A percentile compares a stretch with the other conserved stretches of the same genome.
phyloP scores from a whole-genome alignment of 2,888 invertebrate genomes.

The Lasioglossum marginatum region DNA sequence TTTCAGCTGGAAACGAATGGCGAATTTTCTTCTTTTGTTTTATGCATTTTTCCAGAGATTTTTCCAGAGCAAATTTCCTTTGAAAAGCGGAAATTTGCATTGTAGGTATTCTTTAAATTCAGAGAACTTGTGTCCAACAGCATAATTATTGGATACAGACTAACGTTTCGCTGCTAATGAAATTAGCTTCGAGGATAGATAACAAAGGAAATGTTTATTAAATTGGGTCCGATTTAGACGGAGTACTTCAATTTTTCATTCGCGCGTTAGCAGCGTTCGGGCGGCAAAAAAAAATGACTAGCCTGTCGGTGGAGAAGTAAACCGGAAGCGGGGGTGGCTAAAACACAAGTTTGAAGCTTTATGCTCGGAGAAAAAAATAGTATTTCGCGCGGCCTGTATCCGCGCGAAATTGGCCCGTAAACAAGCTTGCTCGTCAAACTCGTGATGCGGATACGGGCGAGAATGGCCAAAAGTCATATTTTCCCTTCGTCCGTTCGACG shows the following conservation, averaged over 20 bases:
- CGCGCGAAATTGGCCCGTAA: constrained; percentile 70
- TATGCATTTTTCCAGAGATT: neutral
- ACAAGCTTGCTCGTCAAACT: constrained; percentile 72
- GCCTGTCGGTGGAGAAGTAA: constrained; percentile 23
- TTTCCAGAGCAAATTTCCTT: neutral
- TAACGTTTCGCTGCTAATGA: neutral
- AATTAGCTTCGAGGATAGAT: neutral
- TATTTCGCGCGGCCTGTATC: constrained; percentile 66
- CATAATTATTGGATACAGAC: neutral
- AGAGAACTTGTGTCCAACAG: no score
- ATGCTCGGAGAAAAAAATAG: constrained; percentile 59
- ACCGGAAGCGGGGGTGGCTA: constrained; percentile 41
- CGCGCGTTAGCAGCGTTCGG: constrained; percentile 18
- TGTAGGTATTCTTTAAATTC: no score
- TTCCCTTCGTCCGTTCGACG: constrained; percentile 51
- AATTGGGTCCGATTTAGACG: neutral
- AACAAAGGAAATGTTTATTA: neutral
- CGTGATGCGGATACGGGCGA: constrained; percentile 65
- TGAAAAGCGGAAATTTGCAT: no score
- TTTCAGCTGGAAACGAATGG: neutral
- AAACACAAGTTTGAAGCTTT: constrained; percentile 63
- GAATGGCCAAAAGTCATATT: constrained; percentile 68
- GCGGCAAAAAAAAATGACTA: constrained; percentile 23
- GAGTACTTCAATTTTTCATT: constrained; percentile 3
- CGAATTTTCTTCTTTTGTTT: neutral